These are phyloP conservation scores for Pelvicachromis taeniatus DNA, from an alignment of 2,113 vertebrate genomes.

Conservation along the genomic window DNA sequence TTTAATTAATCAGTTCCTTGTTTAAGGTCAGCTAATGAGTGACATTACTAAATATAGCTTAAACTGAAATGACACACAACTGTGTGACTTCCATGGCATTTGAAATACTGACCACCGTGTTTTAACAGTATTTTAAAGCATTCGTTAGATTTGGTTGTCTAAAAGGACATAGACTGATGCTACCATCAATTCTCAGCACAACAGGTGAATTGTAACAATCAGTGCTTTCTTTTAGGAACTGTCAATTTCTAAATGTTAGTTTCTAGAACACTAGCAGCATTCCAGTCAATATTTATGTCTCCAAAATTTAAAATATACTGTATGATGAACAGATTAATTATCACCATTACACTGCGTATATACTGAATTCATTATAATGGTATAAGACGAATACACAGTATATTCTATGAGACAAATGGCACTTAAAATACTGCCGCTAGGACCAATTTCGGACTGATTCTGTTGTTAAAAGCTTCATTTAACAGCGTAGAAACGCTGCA, in stretches of 20 bases:
- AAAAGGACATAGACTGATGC: background rate
- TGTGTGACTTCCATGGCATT: background rate
- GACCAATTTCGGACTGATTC: background rate
- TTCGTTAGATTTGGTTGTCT: background rate
- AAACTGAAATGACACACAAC: background rate
- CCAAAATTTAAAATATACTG: background rate
- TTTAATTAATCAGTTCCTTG: background rate
- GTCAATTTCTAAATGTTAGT: background rate
- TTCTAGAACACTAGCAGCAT: background rate
- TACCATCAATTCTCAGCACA: background rate
- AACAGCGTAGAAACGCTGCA: background rate
- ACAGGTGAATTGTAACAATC: background rate
- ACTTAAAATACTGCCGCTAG: background rate
- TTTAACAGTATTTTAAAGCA: background rate
- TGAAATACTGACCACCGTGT: background rate
- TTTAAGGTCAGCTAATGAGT: background rate
- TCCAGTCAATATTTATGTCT: background rate
- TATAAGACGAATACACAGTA: background rate
- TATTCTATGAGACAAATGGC: background rate
- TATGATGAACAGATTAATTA: background rate
- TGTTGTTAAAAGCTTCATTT: fast-evolving
- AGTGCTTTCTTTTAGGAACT: background rate
- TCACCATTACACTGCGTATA: background rate
- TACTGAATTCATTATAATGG: background rate
- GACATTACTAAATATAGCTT: background rate